Percentiles rank a stretch among this genome's conserved stretches.
These are phyloP conservation scores for Zosterops japonicus DNA, from an alignment of 2,113 vertebrate genomes.

Conservation along the genomic window DNA sequence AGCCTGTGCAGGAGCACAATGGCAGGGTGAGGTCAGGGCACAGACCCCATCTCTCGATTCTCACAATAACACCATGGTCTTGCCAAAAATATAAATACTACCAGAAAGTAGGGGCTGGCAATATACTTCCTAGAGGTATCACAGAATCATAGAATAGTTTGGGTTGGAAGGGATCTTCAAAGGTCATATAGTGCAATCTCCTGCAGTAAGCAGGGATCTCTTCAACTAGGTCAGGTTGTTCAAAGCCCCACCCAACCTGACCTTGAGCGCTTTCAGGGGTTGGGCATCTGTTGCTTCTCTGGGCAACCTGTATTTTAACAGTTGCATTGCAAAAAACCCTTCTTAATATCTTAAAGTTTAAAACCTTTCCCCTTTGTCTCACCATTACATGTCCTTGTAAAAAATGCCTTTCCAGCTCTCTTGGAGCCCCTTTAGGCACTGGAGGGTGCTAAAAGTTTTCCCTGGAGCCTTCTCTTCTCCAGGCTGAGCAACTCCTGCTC, in stretches of 20 bases:
- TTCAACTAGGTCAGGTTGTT: not conserved
- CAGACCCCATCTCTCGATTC: rapidly evolving
- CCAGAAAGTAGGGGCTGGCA: not conserved
- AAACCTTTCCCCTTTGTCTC: not conserved
- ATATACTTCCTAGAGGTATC: not conserved
- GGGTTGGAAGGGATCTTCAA: not conserved
- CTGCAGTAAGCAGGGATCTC: not conserved
- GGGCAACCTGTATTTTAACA: not conserved
- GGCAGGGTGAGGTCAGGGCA: not conserved
- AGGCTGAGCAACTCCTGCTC: not conserved
- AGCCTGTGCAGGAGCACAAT: not conserved
- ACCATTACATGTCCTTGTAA: not conserved
- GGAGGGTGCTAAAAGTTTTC: not conserved
- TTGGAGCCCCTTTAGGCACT: not conserved
- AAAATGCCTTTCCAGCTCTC: not conserved
- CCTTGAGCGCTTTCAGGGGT: not conserved
- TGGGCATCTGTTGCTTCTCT: not conserved
- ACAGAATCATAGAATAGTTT: not conserved
- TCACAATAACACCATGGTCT: not conserved
- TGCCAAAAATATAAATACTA: not conserved
- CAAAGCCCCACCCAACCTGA: not conserved
- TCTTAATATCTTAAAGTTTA: not conserved
- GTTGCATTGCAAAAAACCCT: not conserved
- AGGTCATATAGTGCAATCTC: not conserved
- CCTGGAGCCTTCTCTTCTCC: not conserved